phyloP scores from a whole-genome alignment of 2,797 vertebrate species.

The Podarcis siculus region DNA sequence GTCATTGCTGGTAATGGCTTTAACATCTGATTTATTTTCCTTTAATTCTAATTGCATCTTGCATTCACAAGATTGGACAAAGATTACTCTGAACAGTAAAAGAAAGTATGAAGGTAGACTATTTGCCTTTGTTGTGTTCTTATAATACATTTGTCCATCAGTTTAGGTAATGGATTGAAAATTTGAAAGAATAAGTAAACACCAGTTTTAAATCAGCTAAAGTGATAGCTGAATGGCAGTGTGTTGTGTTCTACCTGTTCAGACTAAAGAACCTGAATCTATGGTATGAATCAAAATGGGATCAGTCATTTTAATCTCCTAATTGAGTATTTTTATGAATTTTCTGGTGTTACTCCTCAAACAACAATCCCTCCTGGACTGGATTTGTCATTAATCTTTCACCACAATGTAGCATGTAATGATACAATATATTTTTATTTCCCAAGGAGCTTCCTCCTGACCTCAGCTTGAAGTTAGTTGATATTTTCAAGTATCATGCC shows the following conservation, averaged over 20 bases:
- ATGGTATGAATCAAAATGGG: not conserved
- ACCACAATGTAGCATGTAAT: not conserved
- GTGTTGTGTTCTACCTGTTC: not conserved
- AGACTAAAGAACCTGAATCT: not conserved
- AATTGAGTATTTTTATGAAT: not conserved
- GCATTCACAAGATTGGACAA: not conserved
- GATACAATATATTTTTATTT: not conserved
- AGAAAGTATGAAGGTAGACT: not conserved
- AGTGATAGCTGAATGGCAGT: not conserved
- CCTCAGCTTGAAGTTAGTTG: not conserved
- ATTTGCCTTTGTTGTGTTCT: not conserved
- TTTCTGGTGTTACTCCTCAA: not conserved
- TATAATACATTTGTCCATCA: not conserved
- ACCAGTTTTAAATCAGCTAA: not conserved
- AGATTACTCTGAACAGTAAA: not conserved
- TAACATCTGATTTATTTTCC: not conserved
- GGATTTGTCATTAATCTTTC: not conserved
- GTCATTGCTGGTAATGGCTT: not conserved
- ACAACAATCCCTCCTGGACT: not conserved
- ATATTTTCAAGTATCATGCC: not conserved
- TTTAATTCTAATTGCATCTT: not conserved
- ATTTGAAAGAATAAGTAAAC: not conserved
- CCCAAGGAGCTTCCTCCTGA: not conserved
- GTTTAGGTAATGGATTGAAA: not conserved
- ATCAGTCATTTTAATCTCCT: not conserved